Conservation (phyloP, 1,140 invertebrate species). For the Dysdera silvatica region DNA sequence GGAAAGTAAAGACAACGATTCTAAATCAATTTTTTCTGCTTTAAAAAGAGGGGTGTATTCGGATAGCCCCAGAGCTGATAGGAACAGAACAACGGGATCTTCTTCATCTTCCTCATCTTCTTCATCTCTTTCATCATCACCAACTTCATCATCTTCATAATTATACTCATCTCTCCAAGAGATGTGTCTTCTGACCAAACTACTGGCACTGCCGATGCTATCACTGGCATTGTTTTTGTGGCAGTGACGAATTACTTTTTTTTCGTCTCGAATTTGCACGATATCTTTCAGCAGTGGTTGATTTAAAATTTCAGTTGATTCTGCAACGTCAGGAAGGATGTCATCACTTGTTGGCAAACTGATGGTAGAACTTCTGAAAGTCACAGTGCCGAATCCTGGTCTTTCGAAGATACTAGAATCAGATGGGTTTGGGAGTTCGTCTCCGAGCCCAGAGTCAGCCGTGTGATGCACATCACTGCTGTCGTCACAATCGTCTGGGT, state of each 20-base stretch:
- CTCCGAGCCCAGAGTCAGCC: slow-evolving; percentile 32
- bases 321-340: not conserved
- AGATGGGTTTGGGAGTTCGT: slow-evolving; percentile 20
- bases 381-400: slow-evolving; percentile 83
- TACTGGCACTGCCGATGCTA: slow-evolving; percentile 67
- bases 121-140: not conserved
- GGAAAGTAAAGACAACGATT: slow-evolving; percentile 76
- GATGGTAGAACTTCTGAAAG: slow-evolving; percentile 54
- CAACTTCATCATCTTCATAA: not conserved
- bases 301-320: not conserved
- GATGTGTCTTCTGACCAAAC: slow-evolving; percentile 51
- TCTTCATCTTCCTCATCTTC: not conserved
- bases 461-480: slow-evolving; percentile 12
- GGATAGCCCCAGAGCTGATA: slow-evolving; percentile 66
- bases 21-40: slow-evolving; percentile 83
- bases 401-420: slow-evolving; percentile 64
- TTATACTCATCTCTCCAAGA: slow-evolving; percentile 32
- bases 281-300: not conserved
- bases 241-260: not conserved
- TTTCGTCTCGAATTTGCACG: not conserved
- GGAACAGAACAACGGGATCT: slow-evolving; percentile 49
- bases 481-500: slow-evolving; percentile 11
- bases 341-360: not conserved
- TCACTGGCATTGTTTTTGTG: slow-evolving; percentile 40
- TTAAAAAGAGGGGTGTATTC: slow-evolving; percentile 67